Evolutionary conservation across 2,113 vertebrate genomes (phyloP), one percentile per base, ranked within the genome.

Genomic region (Amblyornis subalaris): DNA sequence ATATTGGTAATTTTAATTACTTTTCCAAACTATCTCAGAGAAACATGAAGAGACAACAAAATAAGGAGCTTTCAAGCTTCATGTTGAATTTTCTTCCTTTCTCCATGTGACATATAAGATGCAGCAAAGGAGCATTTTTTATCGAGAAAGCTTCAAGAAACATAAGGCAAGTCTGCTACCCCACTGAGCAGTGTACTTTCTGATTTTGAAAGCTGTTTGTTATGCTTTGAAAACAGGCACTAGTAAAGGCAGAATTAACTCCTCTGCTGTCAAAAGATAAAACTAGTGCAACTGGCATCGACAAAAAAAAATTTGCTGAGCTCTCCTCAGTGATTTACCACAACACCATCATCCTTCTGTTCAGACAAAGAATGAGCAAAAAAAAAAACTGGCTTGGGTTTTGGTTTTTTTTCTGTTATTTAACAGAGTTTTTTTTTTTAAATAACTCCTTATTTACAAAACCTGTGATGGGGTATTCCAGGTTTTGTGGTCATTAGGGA

Each of bases 131-230:
- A 88, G 3, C 3, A 31, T 23, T 38, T 79, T 87, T 88, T 77
- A 71, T 53, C 6, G 13, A 74, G 61, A 77, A 67, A 64, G 10
- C 44, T 92, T 90, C 48, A 81, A 81, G 61, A 84, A 21, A 72
- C 31, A 51, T 44, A 69, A 75, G 33, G 48, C 44, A 89, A 80
- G 40, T 87, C 54, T 93, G 58, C 42, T 81, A 36, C 35, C 50
- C 40, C 2, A 2, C 42, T 84, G 65, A 81, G 48, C 45, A 78
- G 40, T 42, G 65, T 53, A 18, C 40, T 65, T 86, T 72, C 38
- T 81, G 70, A 86, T 86, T 93, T 29, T 38, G 62, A 92, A 85
- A 75, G 57, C 61, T 93, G 70, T 62, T 89, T 93, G 48, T 76
- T 83, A 70, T 2, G 3, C 55, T 90, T 74, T 66, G 85, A 71